Conservation (phyloP, 2,113 vertebrate genomes). For the Silurus meridionalis region DNA sequence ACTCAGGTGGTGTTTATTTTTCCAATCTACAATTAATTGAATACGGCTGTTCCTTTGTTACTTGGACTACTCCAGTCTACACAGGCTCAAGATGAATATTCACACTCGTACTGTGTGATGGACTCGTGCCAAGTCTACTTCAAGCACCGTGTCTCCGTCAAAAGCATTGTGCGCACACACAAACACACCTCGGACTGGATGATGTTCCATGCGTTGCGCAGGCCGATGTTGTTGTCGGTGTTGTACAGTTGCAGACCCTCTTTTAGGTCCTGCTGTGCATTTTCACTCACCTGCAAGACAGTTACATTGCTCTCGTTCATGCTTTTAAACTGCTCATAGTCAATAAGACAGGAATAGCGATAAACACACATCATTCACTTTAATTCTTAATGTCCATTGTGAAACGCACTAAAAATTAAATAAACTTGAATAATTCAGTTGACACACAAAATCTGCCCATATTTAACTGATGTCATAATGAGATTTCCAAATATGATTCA, state of each 20-base stretch:
- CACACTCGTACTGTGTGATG: not conserved
- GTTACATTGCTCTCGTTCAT: not conserved
- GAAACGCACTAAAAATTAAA: too few species aligned
- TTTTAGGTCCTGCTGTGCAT: slow-evolving; percentile 87
- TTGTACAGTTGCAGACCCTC: slow-evolving; percentile 90
- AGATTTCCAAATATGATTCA: not conserved
- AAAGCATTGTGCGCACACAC: not conserved
- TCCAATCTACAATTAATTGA: not conserved
- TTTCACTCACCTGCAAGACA: slow-evolving; percentile 84
- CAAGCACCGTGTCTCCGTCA: too few species aligned
- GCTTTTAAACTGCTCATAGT: not conserved
- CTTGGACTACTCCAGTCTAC: not conserved
- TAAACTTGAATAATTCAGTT: too few species aligned
- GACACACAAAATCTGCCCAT: not conserved
- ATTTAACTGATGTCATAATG: not conserved
- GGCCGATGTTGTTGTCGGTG: slow-evolving; percentile 88
- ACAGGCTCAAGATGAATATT: not conserved
- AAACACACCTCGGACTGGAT: slow-evolving; percentile 88
- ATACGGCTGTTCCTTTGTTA: not conserved
- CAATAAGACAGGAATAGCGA: not conserved
- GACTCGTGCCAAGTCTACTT: too few species aligned
- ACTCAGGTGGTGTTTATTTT: not conserved
- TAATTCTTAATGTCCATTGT: too few species aligned
- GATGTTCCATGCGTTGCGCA: slow-evolving; percentile 94
- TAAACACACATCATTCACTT: too few species aligned